phyloP scores from a whole-genome alignment of 2,888 invertebrate genomes.

The Apoderus coryli region DNA sequence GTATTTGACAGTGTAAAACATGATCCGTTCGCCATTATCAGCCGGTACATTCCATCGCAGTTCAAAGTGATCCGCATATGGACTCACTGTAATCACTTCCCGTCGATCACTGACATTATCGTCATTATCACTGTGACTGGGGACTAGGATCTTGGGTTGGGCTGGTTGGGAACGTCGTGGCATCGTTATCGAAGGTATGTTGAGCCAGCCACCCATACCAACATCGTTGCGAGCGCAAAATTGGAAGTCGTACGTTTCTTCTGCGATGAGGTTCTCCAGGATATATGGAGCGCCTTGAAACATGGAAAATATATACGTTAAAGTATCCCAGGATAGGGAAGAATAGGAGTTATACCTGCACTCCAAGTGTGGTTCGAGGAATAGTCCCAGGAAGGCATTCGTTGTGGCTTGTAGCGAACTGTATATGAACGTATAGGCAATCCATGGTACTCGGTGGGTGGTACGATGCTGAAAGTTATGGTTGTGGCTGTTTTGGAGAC shows the following conservation, averaged over 20 bases:
- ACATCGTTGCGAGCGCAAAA: conserved; percentile 78
- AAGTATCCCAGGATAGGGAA: too few relatives aligned
- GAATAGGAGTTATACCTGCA: conserved; percentile 41
- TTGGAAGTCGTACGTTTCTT: conserved; percentile 64
- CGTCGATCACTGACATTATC: conserved; percentile 33
- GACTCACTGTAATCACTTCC: conserved; percentile 39
- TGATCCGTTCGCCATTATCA: conserved; percentile 82
- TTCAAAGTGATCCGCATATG: conserved; percentile 65
- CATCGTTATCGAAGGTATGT: conserved; percentile 42
- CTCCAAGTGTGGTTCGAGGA: conserved; percentile 66
- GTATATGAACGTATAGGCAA: conserved; percentile 59
- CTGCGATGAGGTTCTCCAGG: conserved; percentile 63
- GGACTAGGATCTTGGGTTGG: conserved; percentile 46
- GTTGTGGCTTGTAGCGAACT: conserved; percentile 60
- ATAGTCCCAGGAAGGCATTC: conserved; percentile 51
- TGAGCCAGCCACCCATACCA: conserved; percentile 56
- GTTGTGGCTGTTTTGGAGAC: conserved; percentile 69
- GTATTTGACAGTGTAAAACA: conserved; percentile 64
- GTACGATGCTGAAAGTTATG: conserved; percentile 62
- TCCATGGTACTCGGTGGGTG: conserved; percentile 60
- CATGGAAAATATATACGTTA: conserved; percentile 1
- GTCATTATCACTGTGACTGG: conserved; percentile 26
- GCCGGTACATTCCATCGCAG: conserved; percentile 73
- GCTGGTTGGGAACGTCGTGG: conserved; percentile 66
- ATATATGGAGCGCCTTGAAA: conserved; percentile 57